A percentile compares a stretch with the other conserved stretches of the same genome.
Evolutionary conservation across 30 jellyfish, hydroid and myxozoan genomes (phyloP).

Genomic region (Turritopsis dohrnii): DNA sequence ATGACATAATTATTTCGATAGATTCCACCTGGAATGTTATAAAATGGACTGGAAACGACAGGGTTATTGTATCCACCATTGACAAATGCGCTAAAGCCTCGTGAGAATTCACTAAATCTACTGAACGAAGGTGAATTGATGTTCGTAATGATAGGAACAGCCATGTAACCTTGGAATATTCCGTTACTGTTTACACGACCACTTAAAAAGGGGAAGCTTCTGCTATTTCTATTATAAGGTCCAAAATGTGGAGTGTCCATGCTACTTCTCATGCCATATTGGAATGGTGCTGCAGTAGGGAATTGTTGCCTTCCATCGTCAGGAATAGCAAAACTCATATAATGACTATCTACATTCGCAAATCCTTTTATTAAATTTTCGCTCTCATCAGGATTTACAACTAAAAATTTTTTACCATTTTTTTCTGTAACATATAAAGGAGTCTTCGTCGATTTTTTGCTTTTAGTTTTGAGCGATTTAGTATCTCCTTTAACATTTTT

Average conservation of each 20-base stretch:
- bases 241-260: not conserved
- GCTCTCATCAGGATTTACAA: conserved; percentile 24
- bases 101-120: not conserved
- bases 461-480: conserved; percentile 8
- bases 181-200: conserved; percentile 13
- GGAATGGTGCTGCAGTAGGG: not conserved
- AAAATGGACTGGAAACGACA: not conserved
- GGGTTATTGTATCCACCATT: not conserved
- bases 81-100: not conserved
- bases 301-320: not conserved
- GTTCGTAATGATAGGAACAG: conserved; percentile 50
- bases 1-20: not conserved
- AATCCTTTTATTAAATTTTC: conserved; percentile 7
- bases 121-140: not conserved
- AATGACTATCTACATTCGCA: conserved; percentile 20
- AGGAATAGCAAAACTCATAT: conserved; percentile 2
- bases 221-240: not conserved
- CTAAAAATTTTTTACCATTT: conserved; percentile 35
- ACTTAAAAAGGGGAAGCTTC: not conserved
- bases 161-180: conserved; percentile 51
- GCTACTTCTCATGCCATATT: not conserved
- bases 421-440: conserved; percentile 30
- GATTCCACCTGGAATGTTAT: not conserved
- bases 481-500: conserved; percentile 18
- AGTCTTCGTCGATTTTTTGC: conserved; percentile 15